A percentile compares a stretch with the other conserved stretches of the same genome.
phyloP scores from a whole-genome alignment of 1,140 invertebrate genomes.

The Cotesia typhae region DNA sequence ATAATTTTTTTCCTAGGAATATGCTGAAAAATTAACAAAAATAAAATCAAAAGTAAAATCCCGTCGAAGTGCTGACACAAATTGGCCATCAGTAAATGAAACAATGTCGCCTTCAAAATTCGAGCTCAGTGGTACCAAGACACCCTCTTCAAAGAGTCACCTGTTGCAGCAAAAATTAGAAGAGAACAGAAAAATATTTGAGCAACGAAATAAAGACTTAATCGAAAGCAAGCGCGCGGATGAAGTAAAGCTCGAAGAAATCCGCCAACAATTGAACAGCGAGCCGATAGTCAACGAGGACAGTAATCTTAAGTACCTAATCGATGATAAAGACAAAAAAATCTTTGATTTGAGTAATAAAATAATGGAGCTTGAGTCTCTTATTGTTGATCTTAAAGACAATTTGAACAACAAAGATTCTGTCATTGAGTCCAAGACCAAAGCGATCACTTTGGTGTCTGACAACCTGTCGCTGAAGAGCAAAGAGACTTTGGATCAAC shows the following conservation, averaged over 20 bases:
- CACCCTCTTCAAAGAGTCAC: constrained; percentile 59
- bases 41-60: constrained; percentile 60
- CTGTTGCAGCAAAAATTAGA: constrained; percentile 61
- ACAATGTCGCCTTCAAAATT: constrained; percentile 39
- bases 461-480: constrained; percentile 78
- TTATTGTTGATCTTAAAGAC: constrained; percentile 77
- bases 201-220: constrained; percentile 59
- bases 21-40: constrained; percentile 59
- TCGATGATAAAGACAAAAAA: constrained; percentile 63
- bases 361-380: constrained; percentile 72
- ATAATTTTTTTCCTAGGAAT: constrained; percentile 52
- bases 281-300: constrained; percentile 31
- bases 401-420: constrained; percentile 86
- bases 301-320: constrained; percentile 38
- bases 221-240: constrained; percentile 60
- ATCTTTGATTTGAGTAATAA: constrained; percentile 65
- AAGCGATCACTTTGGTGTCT: constrained; percentile 80
- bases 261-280: constrained; percentile 60
- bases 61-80: constrained; percentile 47
- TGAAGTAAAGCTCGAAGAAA: constrained; percentile 62
- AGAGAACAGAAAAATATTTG: constrained; percentile 62
- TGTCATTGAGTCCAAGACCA: constrained; percentile 84
- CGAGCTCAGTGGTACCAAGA: constrained; percentile 60
- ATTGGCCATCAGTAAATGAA: constrained; percentile 43
- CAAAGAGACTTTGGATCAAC: constrained; percentile 74